These are phyloP conservation scores for Nephrotoma appendiculata DNA, from an alignment of 2,888 invertebrate species.

Conservation along the genomic window DNA sequence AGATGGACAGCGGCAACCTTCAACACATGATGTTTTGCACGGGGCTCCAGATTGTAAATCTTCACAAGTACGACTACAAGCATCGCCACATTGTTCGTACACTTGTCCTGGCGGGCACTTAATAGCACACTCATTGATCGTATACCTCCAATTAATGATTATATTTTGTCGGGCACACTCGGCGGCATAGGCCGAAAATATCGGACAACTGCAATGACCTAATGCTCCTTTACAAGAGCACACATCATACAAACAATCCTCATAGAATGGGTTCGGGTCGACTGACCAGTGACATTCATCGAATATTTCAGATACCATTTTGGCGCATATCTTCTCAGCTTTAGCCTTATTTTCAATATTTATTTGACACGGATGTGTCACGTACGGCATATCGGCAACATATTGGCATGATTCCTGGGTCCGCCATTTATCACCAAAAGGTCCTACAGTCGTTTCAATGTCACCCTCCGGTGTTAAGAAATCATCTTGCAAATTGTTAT, in stretches of 20 bases:
- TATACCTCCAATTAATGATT: constrained; percentile 61
- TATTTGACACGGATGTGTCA: constrained; percentile 54
- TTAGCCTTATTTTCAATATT: constrained; percentile 53
- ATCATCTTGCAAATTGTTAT: constrained; percentile 75
- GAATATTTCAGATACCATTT: constrained; percentile 46
- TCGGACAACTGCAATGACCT: constrained; percentile 59
- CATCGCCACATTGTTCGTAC: constrained; percentile 73
- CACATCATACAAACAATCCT: constrained; percentile 74
- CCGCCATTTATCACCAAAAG: constrained; percentile 86
- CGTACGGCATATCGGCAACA: constrained; percentile 38
- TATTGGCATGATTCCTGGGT: constrained; percentile 60
- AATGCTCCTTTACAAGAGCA: constrained; percentile 57
- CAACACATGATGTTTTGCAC: constrained; percentile 47
- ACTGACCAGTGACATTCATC: constrained; percentile 67
- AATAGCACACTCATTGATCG: constrained; percentile 62
- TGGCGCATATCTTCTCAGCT: constrained; percentile 58
- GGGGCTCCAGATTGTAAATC: constrained; percentile 33
- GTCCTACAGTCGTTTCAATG: constrained; percentile 57
- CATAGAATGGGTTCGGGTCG: constrained; percentile 63
- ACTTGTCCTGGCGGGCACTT: constrained; percentile 65
- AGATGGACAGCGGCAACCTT: constrained; percentile 78
- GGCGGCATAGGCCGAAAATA: constrained; percentile 68
- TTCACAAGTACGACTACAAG: constrained; percentile 60
- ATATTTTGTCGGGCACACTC: constrained; percentile 62
- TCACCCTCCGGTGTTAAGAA: constrained; percentile 78